Evolutionary conservation across 2,113 vertebrate species (phyloP).

Genomic region (Gnathonemus echidnorhynchus): DNA sequence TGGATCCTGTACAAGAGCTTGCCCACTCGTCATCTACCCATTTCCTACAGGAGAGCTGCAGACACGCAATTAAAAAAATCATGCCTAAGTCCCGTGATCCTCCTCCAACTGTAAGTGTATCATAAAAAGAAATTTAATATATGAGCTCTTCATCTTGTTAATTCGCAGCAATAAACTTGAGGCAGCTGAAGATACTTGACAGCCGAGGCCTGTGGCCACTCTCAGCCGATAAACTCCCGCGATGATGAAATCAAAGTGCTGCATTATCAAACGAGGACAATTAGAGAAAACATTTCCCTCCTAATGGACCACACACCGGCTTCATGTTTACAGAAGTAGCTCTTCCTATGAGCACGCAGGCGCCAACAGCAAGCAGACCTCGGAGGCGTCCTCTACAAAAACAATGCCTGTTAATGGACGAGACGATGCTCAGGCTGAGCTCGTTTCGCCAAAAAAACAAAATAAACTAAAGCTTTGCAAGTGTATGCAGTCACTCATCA

Average conservation of each 20-base stretch:
- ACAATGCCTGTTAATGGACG: background rate
- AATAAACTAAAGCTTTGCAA: background rate
- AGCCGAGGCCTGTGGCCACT: background rate
- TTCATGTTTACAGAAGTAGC: background rate
- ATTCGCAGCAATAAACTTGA: conserved; percentile 11
- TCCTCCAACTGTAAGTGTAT: background rate
- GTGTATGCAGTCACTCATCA: background rate
- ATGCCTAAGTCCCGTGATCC: conserved; percentile 1
- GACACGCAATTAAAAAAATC: conserved; percentile 11
- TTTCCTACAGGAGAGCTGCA: conserved; percentile 15
- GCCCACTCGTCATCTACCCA: conserved; percentile 18
- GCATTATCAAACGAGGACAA: conserved; percentile 9
- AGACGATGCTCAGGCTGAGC: background rate
- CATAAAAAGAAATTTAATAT: conserved; percentile 7
- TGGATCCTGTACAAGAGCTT: background rate
- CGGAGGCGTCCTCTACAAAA: background rate
- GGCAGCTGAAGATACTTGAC: conserved; percentile 4
- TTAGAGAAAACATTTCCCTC: background rate
- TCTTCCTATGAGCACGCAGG: background rate
- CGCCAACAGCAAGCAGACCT: background rate
- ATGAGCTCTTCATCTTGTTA: background rate
- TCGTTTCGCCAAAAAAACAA: background rate
- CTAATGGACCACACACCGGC: conserved; percentile 9
- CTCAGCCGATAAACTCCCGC: conserved; percentile 20
- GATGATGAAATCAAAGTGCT: conserved; percentile 17